Evolutionary conservation across 2,113 vertebrate species (phyloP), one percentile per base, ranked within the genome.

Genomic region (Thalassoma bifasciatum): DNA sequence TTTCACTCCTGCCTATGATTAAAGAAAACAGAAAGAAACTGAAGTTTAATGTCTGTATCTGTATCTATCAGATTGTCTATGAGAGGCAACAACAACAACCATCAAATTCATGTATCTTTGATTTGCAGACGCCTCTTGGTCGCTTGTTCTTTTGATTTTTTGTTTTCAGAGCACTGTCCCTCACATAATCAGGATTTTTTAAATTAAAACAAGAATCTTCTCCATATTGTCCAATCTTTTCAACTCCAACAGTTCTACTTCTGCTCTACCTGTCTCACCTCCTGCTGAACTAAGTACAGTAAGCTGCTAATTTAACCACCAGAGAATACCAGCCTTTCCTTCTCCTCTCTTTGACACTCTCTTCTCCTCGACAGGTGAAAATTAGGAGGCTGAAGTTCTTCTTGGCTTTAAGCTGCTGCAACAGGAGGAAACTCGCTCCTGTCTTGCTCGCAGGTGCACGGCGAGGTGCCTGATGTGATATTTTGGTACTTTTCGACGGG

Each of bases 401-500:
- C 44, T 49, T 65, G 51, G 70, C 60, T 53, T 38, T 57, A 58
- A 66, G 60, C 53, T 69, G 60, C 17, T 17, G 8, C 53, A 71
- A 77, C 24, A 16, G 52, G 53, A 75, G 53, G 21, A 50, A 24
- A 60, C 34, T 26, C 11, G 14, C 30, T 40, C 16, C 19, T 46
- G 64, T 66, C 51, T 72, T 9, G 66, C 66, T 61, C 79, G 74
- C 86, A 83, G 90, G 88, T 92, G 87, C 72, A 68, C 36, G 46
- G 23, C 37, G 70, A 76, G 77, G 66, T 73, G 75, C 77, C 76
- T 81, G 69, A 79, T 85, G 82, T 75, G 44, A 66, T 77, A 14
- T 71, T 90, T 75, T 75, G 38, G 74, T 30, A 19, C 13, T 59
- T 11, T 66, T 57, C 62, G 68, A 88, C 13, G 38, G 86, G 75